Evolutionary conservation across 2,113 vertebrate species (phyloP), one percentile per base, ranked within the genome.

Genomic region (Hemiprocne comata): DNA sequence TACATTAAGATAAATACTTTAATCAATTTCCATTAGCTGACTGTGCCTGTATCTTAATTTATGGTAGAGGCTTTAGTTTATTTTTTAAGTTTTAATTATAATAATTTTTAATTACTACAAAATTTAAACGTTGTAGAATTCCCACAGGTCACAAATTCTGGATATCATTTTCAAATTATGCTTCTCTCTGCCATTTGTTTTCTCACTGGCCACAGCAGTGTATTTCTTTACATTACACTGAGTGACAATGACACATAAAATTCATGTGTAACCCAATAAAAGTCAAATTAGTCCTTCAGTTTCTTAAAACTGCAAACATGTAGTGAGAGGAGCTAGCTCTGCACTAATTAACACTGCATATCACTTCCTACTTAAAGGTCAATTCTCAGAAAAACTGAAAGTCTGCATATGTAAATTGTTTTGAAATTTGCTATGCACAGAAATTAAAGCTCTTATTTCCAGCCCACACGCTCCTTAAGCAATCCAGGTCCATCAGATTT

Each of bases 11-110:
- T 48, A 87, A 94, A 89, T 46, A 76, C 40, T 82, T 93, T 23
- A 90, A 93, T 94, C 72, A 67, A 77, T 74, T 96, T 80, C 55
- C 38, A 84, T 92, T 94, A 95, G 73, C 64, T 86, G 62, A 31
- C 54, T 90, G 31, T 60, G 77, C 17, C 51, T 89, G 33, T 44
- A 31, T 71, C 51, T 85, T 88, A 73, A 91, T 80, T 93, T 82
- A 89, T 8, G 9, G 34, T 10, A 89, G 34, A 84, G 8, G 53
- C 23, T 94, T 92, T 89, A 91, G 89, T 93, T 92, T 58, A 79
- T 81, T n/a, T n/a, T n/a, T n/a, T n/a, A n/a, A n/a, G n/a, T n/a
- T n/a, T n/a, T n/a, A n/a, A n/a, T n/a, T n/a, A n/a, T n/a, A n/a
- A n/a, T n/a, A n/a, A n/a, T n/a, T n/a, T 93, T 88, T 93, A 94